A percentile compares a stretch with the other conserved stretches of the same genome.
Conservation (phyloP, 2,888 invertebrate species). For the Celastrina argiolus region DNA sequence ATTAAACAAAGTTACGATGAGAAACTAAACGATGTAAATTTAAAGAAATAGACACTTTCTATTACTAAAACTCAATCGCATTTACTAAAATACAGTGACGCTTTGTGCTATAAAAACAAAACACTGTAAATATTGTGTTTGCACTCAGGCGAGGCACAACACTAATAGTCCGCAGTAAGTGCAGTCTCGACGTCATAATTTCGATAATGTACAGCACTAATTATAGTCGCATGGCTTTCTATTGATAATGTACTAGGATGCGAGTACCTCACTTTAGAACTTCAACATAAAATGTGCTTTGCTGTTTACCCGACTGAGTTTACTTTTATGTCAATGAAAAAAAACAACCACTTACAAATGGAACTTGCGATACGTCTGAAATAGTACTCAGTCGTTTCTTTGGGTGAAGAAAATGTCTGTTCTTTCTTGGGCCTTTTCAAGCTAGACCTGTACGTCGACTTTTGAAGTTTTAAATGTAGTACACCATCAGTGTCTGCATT, state of each 20-base stretch:
- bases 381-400: no score
- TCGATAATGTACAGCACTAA: slow-evolving; percentile 67
- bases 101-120: slow-evolving; percentile 48
- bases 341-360: not conserved
- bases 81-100: not conserved
- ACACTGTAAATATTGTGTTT: slow-evolving; percentile 46
- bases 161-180: slow-evolving; percentile 54
- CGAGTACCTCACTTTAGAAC: slow-evolving; percentile 11
- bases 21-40: no score
- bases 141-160: slow-evolving; percentile 34
- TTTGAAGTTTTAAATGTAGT: no score
- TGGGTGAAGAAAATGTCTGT: no score
- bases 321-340: not conserved
- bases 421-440: no score
- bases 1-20: no score
- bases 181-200: slow-evolving; percentile 69
- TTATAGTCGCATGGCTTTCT: slow-evolving; percentile 42
- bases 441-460: no score
- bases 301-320: no score
- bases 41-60: no score
- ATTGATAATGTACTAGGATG: slow-evolving; percentile 35
- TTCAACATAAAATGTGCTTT: not conserved
- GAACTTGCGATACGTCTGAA: no score
- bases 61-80: no score
- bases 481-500: no score